Percentiles rank a stretch among this genome's conserved stretches.
phyloP scores from a whole-genome alignment of 2,888 invertebrate genomes.

The Tetropium fuscum region DNA sequence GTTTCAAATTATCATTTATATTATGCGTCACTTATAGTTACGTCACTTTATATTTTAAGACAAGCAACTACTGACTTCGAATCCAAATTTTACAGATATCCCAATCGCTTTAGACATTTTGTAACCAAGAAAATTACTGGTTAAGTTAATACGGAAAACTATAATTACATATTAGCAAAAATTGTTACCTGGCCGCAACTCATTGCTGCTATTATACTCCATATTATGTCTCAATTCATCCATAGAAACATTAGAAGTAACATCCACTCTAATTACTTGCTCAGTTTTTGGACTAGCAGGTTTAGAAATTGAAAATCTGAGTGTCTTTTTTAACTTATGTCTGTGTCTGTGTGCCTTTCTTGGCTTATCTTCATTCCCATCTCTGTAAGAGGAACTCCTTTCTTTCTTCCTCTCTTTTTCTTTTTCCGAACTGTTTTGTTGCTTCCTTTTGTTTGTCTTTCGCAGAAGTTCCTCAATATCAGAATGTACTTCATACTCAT shows the following conservation, averaged over 20 bases:
- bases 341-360: conserved; percentile 29
- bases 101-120: too few relatives aligned
- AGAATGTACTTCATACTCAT: conserved; percentile 55
- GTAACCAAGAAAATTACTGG: too few relatives aligned
- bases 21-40: too few relatives aligned
- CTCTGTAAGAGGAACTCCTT: too few relatives aligned
- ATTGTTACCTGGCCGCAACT: conserved; percentile 13
- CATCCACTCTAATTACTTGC: conserved; percentile 63
- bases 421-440: conserved; percentile 26
- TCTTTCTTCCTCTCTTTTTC: conserved; percentile 28
- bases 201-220: conserved; percentile 19
- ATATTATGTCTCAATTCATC: conserved; percentile 44
- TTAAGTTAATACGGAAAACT: too few relatives aligned
- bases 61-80: too few relatives aligned
- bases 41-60: too few relatives aligned
- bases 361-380: conserved; percentile 29
- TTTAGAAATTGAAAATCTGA: conserved; percentile 59
- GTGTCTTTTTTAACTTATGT: conserved; percentile 52
- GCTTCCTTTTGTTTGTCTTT: conserved; percentile 37
- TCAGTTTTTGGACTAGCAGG: conserved; percentile 62
- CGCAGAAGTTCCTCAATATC: conserved; percentile 56
- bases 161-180: not conserved
- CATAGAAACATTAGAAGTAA: conserved; percentile 59
- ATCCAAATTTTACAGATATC: too few relatives aligned
- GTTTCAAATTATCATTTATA: too few relatives aligned